Evolutionary conservation across 2,113 vertebrate species (phyloP), one percentile per base, ranked within the genome.

Genomic region (Tyto alba): DNA sequence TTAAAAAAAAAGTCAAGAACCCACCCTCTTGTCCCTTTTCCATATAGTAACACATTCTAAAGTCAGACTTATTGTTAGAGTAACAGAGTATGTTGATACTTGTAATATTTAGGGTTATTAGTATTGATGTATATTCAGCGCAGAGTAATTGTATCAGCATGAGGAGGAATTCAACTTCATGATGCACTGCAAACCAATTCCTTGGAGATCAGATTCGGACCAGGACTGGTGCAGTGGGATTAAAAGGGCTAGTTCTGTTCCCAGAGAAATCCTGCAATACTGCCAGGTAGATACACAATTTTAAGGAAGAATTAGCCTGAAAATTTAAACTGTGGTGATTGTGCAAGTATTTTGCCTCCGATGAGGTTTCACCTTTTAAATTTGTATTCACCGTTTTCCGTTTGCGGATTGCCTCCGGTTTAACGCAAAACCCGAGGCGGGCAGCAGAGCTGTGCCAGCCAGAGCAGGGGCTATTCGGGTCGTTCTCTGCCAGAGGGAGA

Each of bases 391-490:
- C 41, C 3, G 0, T 30, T 56, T 67, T 20, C 27, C 18, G 1
- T 18, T 16, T 5, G 26, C 2, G 0, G 6, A 6, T 2, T 4
- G n/a, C 10, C n/a, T 19, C 71, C 4, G 43, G 12, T 3, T 47
- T 52, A 57, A 2, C 15, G 4, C 20, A 18, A 11, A 16, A 4
- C 29, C 29, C 6, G 38, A 6, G 9, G 6, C 1, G 11, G 62
- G 5, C 4, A 19, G 66, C 55, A 1, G 40, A 3, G n/a, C 63
- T 1, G 29, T 2, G 36, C 45, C 60, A 3, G 40, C 41, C 2
- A 17, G 15, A 32, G 27, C 52, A 2, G 48, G 15, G n/a, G n/a
- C n/a, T n/a, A n/a, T n/a, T n/a, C n/a, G n/a, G n/a, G n/a, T n/a
- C n/a, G n/a, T n/a, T n/a, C n/a, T n/a, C 47, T 13, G 75, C 8